phyloP scores from a whole-genome alignment of 2,888 invertebrate species.

The Acanthoscelides obtectus region DNA sequence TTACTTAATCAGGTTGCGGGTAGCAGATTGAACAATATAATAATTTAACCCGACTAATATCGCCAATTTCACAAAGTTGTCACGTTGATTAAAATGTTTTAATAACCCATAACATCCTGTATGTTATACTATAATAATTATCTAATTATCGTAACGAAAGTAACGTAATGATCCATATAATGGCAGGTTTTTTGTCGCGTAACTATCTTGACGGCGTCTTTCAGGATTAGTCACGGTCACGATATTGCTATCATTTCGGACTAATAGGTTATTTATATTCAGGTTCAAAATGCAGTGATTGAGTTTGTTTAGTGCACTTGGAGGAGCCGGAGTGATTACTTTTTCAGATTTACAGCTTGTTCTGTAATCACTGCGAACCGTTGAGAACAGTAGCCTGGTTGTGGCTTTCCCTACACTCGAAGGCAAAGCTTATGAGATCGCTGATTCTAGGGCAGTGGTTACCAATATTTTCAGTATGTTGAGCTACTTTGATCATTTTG shows the following conservation, averaged over 20 bases:
- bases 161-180: neutral
- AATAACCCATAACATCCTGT: neutral
- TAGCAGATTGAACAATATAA: no score
- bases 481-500: no score
- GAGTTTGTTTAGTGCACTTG: neutral
- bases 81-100: constrained; percentile 3
- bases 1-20: no score
- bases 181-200: neutral
- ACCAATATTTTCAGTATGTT: no score
- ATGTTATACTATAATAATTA: constrained; percentile 1
- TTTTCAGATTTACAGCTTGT: no score
- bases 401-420: no score
- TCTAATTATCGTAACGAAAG: constrained; percentile 6
- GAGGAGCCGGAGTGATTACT: neutral
- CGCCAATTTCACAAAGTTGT: neutral
- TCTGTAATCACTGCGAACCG: no score
- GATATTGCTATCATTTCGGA: neutral
- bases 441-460: no score
- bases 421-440: no score
- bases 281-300: neutral
- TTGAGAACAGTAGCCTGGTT: no score
- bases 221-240: neutral
- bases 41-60: neutral
- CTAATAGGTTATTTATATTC: neutral
- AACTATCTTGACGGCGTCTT: neutral